Evolutionary conservation across 1,140 invertebrate species (phyloP), one percentile per base, ranked within the genome.

Genomic region (Drosophila paulistorum): DNA sequence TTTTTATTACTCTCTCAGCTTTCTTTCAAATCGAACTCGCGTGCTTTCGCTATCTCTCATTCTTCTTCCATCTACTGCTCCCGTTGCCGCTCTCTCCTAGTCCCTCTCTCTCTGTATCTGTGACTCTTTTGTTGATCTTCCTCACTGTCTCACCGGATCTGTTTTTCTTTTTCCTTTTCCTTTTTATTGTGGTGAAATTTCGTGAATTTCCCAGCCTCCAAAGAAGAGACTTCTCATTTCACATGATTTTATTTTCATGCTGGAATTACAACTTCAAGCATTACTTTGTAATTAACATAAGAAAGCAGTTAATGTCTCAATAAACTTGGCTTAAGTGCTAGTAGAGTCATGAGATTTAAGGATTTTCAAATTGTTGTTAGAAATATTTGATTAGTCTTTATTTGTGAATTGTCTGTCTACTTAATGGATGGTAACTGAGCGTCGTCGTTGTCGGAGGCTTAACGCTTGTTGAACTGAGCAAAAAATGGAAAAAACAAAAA

Each of bases 1-100:
- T 68, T 68, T 78, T 70, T 75, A 45, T 58, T 71, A 68, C 75
- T 76, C 75, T 83, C 76, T 59, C 84, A 77, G 83, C 84, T 86
- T 86, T 86, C 83, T 83, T 86, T 51, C 79, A 57, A 72, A 59
- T 74, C 55, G 51, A 66, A 42, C n/a, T 66, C 33, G 58, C 65
- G 45, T 48, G 48, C 65, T 77, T 72, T 70, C 63, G 66, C 74
- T 69, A 77, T 85, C 39, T 66, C 67, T 65, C 42, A 59, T 45
- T 64, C 61, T 41, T 64, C 42, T 17, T 20, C 7, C 11, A 48
- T 48, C 6, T 48, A 1, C 14, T 3, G 7, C 45, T 20, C 17
- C 6, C 17, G 17, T 17, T 17, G 17, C 17, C 30, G 0, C 45
- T 51, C 45, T 20, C 45, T 51, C 17, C 11, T 1, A 20, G 7